Base-by-base conservation (phyloP, 2,888 invertebrate species). In the Stenotaenia linearis region DNA sequence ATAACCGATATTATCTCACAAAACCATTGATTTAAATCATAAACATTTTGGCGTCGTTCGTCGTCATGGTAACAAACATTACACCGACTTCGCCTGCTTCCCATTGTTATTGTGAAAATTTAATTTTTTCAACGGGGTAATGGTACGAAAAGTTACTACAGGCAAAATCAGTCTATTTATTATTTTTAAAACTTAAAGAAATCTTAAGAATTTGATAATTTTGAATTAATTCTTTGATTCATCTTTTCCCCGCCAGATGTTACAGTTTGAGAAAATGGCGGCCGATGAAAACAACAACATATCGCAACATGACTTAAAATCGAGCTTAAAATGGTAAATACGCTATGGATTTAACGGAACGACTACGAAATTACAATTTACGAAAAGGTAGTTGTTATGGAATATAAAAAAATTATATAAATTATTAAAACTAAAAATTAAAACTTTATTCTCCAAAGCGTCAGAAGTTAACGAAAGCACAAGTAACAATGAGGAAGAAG, bases 401-500 rank as follows among this genome's bases (percentile, higher is more conserved):
- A 32, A 32, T 32, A 6, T 32, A 4, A 32, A 32, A 32, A 32
- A n/a, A n/a, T n/a, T n/a, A n/a, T n/a, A n/a, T n/a, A n/a, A n/a
- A n/a, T n/a, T n/a, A n/a, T n/a, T n/a, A n/a, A n/a, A 37, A 12
- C 37, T 37, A 37, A 12, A 6, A 37, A 6, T 37, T 37, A n/a
- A n/a, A n/a, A n/a, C n/a, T n/a, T n/a, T n/a, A n/a, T n/a, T n/a
- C n/a, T n/a, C n/a, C n/a, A n/a, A n/a, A n/a, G n/a, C n/a, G n/a
- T n/a, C n/a, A n/a, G 32, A 32, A 6, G 32, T 32, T 32, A 9
- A 32, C 32, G 32, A 32, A 32, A 32, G 32, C 23, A 7, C 7
- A 25, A 74, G 15, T 6, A 21, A 45, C 4, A 21, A 18, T 4
- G 21, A 78, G 3, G 32, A 78, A 30, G 61, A 50, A 79, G 85